Percentiles rank a stretch among this genome's conserved stretches.
Evolutionary conservation across 1,140 invertebrate genomes (phyloP).

Genomic region (Apis laboriosa): DNA sequence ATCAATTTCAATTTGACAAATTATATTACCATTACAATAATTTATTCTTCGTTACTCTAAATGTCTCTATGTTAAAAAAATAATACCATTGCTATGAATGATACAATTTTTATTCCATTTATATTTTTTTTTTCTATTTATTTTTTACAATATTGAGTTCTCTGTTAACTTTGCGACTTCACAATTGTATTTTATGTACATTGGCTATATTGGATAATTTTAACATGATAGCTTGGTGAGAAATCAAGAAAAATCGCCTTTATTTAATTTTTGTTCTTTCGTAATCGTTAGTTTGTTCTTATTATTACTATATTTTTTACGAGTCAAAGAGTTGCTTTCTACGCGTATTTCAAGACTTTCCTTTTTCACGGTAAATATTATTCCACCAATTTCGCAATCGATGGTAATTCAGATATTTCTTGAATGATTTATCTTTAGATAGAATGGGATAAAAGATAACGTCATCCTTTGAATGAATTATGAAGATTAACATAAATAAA

Average conservation of each 20-base stretch:
- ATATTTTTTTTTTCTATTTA: too few species aligned
- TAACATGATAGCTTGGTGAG: neutral
- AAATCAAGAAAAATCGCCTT: neutral
- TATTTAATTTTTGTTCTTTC: neutral
- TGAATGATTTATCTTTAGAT: neutral
- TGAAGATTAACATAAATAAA: too few species aligned
- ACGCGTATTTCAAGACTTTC: neutral
- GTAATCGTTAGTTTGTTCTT: neutral
- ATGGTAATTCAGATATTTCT: neutral
- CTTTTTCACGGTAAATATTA: slow-evolving; percentile 11
- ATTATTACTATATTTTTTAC: neutral
- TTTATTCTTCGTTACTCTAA: too few species aligned
- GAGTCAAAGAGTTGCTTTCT: neutral
- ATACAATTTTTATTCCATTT: too few species aligned
- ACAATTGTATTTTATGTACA: too few species aligned
- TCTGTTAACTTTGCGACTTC: too few species aligned
- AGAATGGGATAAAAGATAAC: neutral
- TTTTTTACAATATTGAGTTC: too few species aligned
- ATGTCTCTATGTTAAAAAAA: too few species aligned
- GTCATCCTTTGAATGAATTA: too few species aligned
- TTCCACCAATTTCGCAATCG: neutral
- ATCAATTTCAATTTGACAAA: too few species aligned
- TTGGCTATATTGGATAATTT: neutral
- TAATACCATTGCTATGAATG: too few species aligned
- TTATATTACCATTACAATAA: too few species aligned